Evolutionary conservation across 2,113 vertebrate genomes (phyloP), one percentile per base, ranked within the genome.

Genomic region (Macrotis lagotis): DNA sequence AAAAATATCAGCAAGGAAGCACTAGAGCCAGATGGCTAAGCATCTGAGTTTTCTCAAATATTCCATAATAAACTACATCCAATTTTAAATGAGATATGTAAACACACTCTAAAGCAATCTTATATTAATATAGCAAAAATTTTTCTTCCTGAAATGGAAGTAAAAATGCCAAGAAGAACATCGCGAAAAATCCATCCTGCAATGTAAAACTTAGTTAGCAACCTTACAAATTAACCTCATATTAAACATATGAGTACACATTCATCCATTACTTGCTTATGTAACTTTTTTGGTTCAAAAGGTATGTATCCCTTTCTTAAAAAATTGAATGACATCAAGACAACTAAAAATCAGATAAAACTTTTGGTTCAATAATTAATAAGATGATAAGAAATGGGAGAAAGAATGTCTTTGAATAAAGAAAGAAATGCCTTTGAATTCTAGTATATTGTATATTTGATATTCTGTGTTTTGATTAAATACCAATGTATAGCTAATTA

Each of bases 31-130:
- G 94, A 96, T 97, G 92, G 96, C 92, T 95, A 91, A 94, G 51
- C 93, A 95, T 53, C 96, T 97, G 96, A 95, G 96, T 95, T 96
- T 97, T 95, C 96, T 94, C 28, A 97, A 96, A 93, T 96, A 95
- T 89, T 96, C 90, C 92, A 92, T 95, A 90, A 96, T 90, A 95
- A 95, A 97, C 88, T 95, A 91, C 92, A 96, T 93, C 50, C 94
- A 95, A 28, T 96, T 96, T 97, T 94, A 96, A 97, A 93, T 93
- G 51, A 96, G 91, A 96, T 66, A 91, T 94, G 53, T 48, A 91
- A 96, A 94, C 92, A 97, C 48, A 48, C 92, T 95, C 51, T 90
- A 83, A 93, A 97, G 28, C 91, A 91, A 94, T 95, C 95, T 97
- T 31, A 91, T 96, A 51, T 96, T 96, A 97, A 97, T 96, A 95